Base-by-base conservation (phyloP, 2,888 invertebrate species). In the Lochmaea crataegi region DNA sequence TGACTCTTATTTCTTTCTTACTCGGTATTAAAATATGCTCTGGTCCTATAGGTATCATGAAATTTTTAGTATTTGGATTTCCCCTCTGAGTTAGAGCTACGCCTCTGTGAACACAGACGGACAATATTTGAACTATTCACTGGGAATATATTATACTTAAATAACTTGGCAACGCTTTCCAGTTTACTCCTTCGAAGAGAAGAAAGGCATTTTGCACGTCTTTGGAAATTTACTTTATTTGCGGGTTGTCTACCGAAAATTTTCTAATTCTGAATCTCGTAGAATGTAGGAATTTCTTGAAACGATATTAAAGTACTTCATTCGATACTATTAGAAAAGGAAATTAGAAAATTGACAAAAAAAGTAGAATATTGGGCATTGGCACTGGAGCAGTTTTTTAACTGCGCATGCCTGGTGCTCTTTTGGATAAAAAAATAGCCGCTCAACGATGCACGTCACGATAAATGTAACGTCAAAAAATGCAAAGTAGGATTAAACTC, bases 51-150 rank as follows among this genome's bases (percentile, higher is more conserved):
- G n/a, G n/a, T 53, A 18, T 53, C 53, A 18, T 53, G 53, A 53
- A 53, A 53, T 53, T 18, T 53, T n/a, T 53, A 53, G 53, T 58
- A 38, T 38, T 58, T 58, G 58, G 58, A 58, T 58, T 26, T 58
- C 32, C 38, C 58, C 7, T 38, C 38, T 26, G 32, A 57, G 26
- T 26, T 32, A 51, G n/a, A n/a, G 65, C 51, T 51, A 48, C 48
- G 11, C 6, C 18, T n/a, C 16, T 63, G 42, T 42, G 61, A 32
- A 11, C 53, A 58, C 18, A n/a, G 22, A 11, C 57, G 26, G 56
- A 66, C 66, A 66, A 66, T 66, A 66, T 66, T 66, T 66, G 57
- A 66, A 56, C 66, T 66, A 66, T 66, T 66, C 66, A 53, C 41
- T 57, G 57, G 3, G 66, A 56, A 66, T 66, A 66, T 18, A 66